Evolutionary conservation across 2,113 vertebrate species (phyloP).

Genomic region (Phainopepla nitens): DNA sequence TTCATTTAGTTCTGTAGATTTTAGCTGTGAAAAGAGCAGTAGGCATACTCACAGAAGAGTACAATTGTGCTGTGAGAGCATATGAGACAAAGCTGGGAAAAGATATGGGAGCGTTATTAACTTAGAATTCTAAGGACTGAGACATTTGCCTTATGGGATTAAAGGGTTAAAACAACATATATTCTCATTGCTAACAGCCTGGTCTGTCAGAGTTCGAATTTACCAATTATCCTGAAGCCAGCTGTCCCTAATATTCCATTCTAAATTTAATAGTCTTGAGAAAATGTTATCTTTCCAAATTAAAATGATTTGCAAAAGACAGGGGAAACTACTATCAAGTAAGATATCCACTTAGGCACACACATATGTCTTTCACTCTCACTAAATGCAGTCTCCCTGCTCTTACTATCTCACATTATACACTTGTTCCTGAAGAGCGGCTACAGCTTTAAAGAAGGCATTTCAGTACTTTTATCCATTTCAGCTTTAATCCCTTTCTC

Average conservation of each 20-base stretch:
- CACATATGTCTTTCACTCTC: background rate
- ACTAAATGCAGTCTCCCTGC: background rate
- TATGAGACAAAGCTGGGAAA: background rate
- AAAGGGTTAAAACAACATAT: slow-evolving; percentile 29
- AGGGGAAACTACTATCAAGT: background rate
- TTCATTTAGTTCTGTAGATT: background rate
- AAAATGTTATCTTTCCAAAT: slow-evolving; percentile 59
- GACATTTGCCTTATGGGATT: background rate
- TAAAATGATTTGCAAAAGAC: slow-evolving; percentile 36
- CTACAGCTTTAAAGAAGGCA: background rate
- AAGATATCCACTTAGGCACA: background rate
- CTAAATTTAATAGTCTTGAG: slow-evolving; percentile 51
- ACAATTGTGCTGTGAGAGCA: background rate
- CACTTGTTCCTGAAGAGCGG: background rate
- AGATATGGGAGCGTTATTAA: background rate
- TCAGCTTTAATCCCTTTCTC: background rate
- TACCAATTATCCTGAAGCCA: slow-evolving; percentile 64
- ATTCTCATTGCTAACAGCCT: slow-evolving; percentile 31
- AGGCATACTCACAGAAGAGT: background rate
- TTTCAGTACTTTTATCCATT: background rate
- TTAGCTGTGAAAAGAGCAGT: background rate
- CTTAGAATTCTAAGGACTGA: background rate
- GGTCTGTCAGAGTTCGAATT: slow-evolving; percentile 55
- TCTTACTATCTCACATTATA: background rate
- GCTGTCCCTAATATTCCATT: slow-evolving; percentile 50